A percentile compares a stretch with the other conserved stretches of the same genome.
These are phyloP conservation scores for Cardiocondyla obscurior DNA, from an alignment of 1,140 invertebrate genomes.

Conservation along the genomic window DNA sequence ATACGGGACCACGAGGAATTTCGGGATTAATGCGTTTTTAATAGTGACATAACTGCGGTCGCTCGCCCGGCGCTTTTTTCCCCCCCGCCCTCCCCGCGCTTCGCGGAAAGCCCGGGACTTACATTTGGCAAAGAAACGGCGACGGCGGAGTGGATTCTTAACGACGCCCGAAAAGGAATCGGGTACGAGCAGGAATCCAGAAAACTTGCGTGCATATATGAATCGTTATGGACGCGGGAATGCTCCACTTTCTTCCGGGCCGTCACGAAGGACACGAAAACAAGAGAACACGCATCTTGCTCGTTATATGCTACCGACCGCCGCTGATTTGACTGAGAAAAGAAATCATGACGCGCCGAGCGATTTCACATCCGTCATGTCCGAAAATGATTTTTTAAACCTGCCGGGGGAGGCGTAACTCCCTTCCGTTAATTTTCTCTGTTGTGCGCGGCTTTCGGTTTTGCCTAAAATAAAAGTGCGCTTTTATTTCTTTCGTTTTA, in stretches of 20 bases:
- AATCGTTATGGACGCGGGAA: slow-evolving; percentile 51
- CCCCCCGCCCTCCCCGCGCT: slow-evolving; percentile 19
- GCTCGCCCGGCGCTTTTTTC: slow-evolving; percentile 45
- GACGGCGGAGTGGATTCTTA: slow-evolving; percentile 56
- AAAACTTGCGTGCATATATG: slow-evolving; percentile 68
- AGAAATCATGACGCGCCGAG: slow-evolving; percentile 24
- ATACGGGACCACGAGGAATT: slow-evolving; percentile 61
- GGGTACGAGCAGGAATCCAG: background rate
- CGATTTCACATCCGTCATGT: background rate
- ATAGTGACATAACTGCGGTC: slow-evolving; percentile 75
- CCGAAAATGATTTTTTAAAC: too few species aligned
- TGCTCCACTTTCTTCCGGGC: slow-evolving; percentile 59
- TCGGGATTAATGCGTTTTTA: slow-evolving; percentile 79
- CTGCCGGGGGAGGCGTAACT: too few species aligned
- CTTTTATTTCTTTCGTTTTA: background rate
- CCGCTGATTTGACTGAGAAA: slow-evolving; percentile 36
- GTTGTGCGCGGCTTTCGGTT: background rate
- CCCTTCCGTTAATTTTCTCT: background rate
- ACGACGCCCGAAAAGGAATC: slow-evolving; percentile 29
- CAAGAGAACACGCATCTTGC: slow-evolving; percentile 39
- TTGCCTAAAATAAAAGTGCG: background rate
- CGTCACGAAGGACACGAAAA: slow-evolving; percentile 61
- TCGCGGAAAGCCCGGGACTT: slow-evolving; percentile 56
- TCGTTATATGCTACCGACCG: slow-evolving; percentile 23
- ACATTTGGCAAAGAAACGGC: slow-evolving; percentile 7